A percentile compares a stretch with the other conserved stretches of the same genome.
Evolutionary conservation across 2,797 vertebrate species (phyloP).

Genomic region (Notolabrus celidotus): DNA sequence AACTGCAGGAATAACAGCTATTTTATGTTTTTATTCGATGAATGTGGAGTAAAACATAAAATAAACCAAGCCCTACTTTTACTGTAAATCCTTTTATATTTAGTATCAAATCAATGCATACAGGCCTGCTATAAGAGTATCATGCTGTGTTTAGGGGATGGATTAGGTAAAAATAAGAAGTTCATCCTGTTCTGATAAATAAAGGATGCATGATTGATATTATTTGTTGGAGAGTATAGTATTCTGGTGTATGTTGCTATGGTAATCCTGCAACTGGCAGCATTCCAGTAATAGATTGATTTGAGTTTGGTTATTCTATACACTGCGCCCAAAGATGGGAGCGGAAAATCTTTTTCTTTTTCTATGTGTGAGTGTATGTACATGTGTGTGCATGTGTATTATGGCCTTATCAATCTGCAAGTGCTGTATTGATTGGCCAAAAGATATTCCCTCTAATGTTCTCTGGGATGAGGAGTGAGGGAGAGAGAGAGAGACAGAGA

Average conservation of each 20-base stretch:
- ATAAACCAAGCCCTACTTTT: not conserved
- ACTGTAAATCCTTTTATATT: not conserved
- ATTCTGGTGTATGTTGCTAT: slow-evolving; percentile 73
- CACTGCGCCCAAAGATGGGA: slow-evolving; percentile 53
- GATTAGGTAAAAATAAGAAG: slow-evolving; percentile 26
- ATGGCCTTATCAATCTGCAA: slow-evolving; percentile 74
- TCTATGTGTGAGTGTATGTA: slow-evolving; percentile 15
- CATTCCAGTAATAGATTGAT: slow-evolving; percentile 75
- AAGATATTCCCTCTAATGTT: slow-evolving; percentile 80
- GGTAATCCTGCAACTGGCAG: slow-evolving; percentile 76
- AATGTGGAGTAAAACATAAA: not conserved
- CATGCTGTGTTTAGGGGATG: slow-evolving; percentile 1
- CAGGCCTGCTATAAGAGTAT: not conserved
- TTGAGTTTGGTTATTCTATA: slow-evolving; percentile 70
- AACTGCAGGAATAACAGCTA: too few species aligned
- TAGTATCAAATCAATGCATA: not conserved
- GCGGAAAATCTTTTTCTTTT: slow-evolving; percentile 25
- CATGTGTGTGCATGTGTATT: slow-evolving; percentile 39
- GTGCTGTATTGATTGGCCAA: slow-evolving; percentile 72
- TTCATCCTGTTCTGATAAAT: slow-evolving; percentile 36
- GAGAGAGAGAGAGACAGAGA: not conserved
- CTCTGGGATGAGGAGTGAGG: slow-evolving; percentile 26
- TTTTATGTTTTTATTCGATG: too few species aligned
- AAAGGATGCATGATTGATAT: slow-evolving; percentile 36
- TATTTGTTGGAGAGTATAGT: slow-evolving; percentile 53